Evolutionary conservation across 2,888 invertebrate species (phyloP), one percentile per base, ranked within the genome.

Genomic region (Vandiemenella viatica): DNA sequence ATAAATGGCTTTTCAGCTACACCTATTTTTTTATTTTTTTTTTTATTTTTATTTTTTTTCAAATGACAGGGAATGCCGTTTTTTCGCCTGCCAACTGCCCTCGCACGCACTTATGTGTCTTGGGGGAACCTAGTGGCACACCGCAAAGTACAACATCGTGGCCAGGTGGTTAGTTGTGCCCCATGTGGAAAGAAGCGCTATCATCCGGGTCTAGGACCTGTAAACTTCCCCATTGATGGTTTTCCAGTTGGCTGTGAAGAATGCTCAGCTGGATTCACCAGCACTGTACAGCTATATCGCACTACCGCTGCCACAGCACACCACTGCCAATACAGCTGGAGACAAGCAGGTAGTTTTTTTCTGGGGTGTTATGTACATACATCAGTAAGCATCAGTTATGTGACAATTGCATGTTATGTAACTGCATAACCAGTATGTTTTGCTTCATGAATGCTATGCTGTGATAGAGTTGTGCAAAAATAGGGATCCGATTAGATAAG

Each of bases 51-150:
- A n/a, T n/a, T n/a, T n/a, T n/a, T n/a, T n/a, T n/a, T n/a, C n/a
- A n/a, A n/a, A n/a, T n/a, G n/a, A n/a, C 46, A 50, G 50, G 22
- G 49, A 49, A 19, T 19, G 20, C 10, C 20, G 46, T 10, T 45
- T 48, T 26, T 53, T 48, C 47, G 42, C 50, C 4, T 53, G 53
- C 15, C 53, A 53, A 23, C 21, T 53, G 26, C 51, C 50, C 40
- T 37, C n/a, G n/a, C 42, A 43, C 51, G 50, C 22, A 51, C 53
- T 1, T 53, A 53, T 18, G 37, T 46, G 43, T 47, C 53, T 4
- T 53, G 53, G 53, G 43, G 46, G 18, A 53, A 53, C 19, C 45
- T 53, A n/a, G 51, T 53, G 17, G 53, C 53, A 13, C 53, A 53
- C 18, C 53, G 53, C 26, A 53, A 53, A 21, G 49, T 45, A 13